Base-by-base conservation (phyloP, 2,113 vertebrate species). In the Aegithalos caudatus region DNA sequence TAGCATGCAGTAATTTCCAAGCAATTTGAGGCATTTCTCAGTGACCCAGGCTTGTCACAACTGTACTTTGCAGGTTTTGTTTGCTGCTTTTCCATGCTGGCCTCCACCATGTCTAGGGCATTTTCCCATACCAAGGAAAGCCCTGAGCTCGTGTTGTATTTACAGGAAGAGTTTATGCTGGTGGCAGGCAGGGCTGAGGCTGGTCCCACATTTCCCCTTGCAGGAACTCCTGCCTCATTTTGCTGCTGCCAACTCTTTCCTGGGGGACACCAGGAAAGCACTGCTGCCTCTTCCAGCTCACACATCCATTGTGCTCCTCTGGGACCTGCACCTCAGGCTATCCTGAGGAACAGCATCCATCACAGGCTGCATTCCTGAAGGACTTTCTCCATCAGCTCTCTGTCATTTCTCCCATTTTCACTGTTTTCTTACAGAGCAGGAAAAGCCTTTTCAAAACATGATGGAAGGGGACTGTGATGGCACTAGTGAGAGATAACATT, bases 81-180 rank as follows among this genome's bases (percentile, higher is more conserved):
- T 61, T 73, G 17, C 56, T 42, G 9, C 51, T 84, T 2, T 0
- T 53, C 80, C 29, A 18, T 82, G 65, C 57, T 60, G 6, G 15
- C 62, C 38, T 78, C 25, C 35, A 50, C 23, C 14, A 1, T 2
- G 14, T 62, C 29, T 22, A 35, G 6, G 42, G 12, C 3, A 2
- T 77, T 88, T 80, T 73, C 24, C 22, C 14, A 4, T 19, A 2
- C 20, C 40, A 21, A 73, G 50, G 35, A 57, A 73, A 48, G 20
- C 0, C 0, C 21, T 51, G 44, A 79, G 51, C 21, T 90, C 1
- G 0, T 15, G n/a, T 23, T 6, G 1, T 33, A 35, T 16, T 67
- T 53, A 15, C 0, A 35, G 21, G 23, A 53, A 25, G 27, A 53
- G 22, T 35, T 45, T 9, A 0, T 72, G 56, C 18, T 65, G 54